Conservation (phyloP, 2,888 invertebrate genomes). For the Poecilus cupreus region DNA sequence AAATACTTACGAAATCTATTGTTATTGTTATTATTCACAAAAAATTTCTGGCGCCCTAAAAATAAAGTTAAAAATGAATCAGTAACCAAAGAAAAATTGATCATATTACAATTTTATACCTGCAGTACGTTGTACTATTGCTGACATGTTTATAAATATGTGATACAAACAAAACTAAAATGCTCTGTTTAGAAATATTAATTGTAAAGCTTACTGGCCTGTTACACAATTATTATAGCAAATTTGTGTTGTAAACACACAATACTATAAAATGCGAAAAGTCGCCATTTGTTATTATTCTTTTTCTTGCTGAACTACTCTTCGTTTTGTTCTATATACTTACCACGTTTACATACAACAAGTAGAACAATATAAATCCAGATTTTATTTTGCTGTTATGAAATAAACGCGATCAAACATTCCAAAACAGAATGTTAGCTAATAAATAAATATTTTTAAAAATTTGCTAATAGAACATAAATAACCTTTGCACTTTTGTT, state of each 20-base stretch:
- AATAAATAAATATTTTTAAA: too few species aligned
- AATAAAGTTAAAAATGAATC: not conserved
- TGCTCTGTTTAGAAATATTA: not conserved
- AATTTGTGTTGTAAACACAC: slow-evolving; percentile 24
- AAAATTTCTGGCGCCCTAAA: slow-evolving; percentile 20
- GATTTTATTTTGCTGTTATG: too few species aligned
- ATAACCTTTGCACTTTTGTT: too few species aligned
- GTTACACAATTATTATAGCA: not conserved
- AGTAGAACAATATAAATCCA: too few species aligned
- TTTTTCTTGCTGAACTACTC: not conserved
- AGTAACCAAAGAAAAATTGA: not conserved
- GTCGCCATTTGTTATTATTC: slow-evolving; percentile 6
- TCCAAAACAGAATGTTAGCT: not conserved
- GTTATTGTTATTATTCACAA: not conserved
- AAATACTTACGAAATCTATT: not conserved
- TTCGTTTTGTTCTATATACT: not conserved
- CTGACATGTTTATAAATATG: not conserved
- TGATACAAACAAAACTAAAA: not conserved
- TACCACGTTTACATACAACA: not conserved
- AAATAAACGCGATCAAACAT: too few species aligned
- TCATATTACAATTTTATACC: not conserved
- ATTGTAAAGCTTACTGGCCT: not conserved
- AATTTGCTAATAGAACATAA: too few species aligned
- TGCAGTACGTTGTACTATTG: not conserved
- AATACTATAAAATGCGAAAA: slow-evolving; percentile 19